Evolutionary conservation across 2,113 vertebrate genomes (phyloP).

Genomic region (Centropus unirufus): DNA sequence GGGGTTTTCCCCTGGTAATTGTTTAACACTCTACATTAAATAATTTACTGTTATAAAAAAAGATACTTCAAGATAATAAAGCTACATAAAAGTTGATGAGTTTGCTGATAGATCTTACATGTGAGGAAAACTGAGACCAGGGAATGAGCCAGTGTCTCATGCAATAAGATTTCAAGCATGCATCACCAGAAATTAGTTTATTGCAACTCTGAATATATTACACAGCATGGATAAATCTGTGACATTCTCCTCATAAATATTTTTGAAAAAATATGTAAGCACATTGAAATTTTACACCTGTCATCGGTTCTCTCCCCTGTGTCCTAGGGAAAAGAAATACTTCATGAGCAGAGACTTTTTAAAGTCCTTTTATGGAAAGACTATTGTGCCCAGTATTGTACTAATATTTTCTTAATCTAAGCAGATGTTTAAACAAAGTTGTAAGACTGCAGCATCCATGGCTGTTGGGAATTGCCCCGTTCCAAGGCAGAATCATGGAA

Average conservation of each 20-base stretch:
- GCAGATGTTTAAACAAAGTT: conserved; percentile 57
- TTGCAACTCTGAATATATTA: conserved; percentile 61
- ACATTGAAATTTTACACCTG: conserved; percentile 30
- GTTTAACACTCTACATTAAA: not conserved
- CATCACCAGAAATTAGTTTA: conserved; percentile 60
- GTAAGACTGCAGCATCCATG: not conserved
- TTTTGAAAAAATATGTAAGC: not conserved
- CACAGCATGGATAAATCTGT: not conserved
- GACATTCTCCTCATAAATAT: not conserved
- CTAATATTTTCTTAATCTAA: conserved; percentile 54
- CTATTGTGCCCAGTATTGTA: not conserved
- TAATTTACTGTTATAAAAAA: not conserved
- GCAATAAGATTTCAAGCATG: conserved; percentile 61
- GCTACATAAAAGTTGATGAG: not conserved
- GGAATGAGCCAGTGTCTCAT: conserved; percentile 62
- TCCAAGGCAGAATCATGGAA: conserved; percentile 42
- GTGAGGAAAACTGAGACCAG: conserved; percentile 30
- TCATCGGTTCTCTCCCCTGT: not conserved
- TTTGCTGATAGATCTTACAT: conserved; percentile 42
- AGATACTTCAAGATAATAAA: not conserved
- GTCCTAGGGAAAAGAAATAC: not conserved
- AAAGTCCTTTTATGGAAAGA: conserved; percentile 17
- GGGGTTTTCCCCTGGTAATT: not conserved
- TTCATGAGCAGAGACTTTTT: not conserved
- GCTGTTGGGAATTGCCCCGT: conserved; percentile 29